phyloP scores from a whole-genome alignment of 2,113 vertebrate species.

The Psilopogon haemacephalus region DNA sequence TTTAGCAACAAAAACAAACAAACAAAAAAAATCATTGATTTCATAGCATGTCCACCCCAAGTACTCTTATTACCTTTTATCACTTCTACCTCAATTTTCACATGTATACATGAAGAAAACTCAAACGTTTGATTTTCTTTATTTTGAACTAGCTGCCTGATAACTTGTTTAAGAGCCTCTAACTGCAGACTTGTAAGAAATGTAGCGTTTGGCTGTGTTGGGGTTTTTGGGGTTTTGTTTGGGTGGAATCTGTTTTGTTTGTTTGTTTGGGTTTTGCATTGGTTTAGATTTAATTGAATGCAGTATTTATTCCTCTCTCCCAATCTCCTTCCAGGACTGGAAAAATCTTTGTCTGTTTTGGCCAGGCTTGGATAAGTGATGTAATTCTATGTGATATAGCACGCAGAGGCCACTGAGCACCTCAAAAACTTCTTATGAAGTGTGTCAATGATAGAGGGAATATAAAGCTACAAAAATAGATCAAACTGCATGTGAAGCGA shows the following conservation, averaged over 20 bases:
- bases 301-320: not conserved
- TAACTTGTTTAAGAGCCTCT: not conserved
- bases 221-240: too few relatives aligned
- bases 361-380: not conserved
- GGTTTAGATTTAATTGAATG: not conserved
- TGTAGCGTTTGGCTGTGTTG: not conserved
- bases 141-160: not conserved
- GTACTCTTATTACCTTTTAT: not conserved
- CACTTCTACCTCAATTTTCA: not conserved
- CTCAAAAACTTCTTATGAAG: not conserved
- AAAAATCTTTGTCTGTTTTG: constrained; percentile 1
- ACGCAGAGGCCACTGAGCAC: not conserved
- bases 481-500: not conserved
- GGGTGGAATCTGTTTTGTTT: too few relatives aligned
- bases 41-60: not conserved
- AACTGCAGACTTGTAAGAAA: not conserved
- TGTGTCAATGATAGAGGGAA: not conserved
- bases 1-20: not conserved
- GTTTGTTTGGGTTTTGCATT: not conserved
- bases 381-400: not conserved
- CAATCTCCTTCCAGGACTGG: not conserved
- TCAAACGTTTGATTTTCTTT: not conserved
- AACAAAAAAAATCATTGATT: too few relatives aligned
- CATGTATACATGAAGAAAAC: too few relatives aligned
- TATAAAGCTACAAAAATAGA: not conserved